phyloP scores from a whole-genome alignment of 2,888 invertebrate genomes.

The Lycocerus yunnanus region DNA sequence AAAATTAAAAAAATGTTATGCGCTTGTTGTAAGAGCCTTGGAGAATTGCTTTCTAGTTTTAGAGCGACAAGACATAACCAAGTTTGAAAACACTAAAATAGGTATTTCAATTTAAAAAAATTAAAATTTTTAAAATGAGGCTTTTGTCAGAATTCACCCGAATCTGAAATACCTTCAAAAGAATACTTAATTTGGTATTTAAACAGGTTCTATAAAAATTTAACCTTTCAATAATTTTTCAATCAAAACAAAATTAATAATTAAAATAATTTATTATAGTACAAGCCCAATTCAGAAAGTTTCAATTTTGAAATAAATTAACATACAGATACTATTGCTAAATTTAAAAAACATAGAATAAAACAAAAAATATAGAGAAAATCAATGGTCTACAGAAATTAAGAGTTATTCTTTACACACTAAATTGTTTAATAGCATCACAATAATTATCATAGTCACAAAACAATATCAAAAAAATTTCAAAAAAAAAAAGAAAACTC shows the following conservation, averaged over 20 bases:
- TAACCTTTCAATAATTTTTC: too few relatives aligned
- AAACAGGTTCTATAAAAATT: too few relatives aligned
- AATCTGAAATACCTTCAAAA: too few relatives aligned
- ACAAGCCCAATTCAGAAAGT: background rate
- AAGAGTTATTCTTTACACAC: background rate
- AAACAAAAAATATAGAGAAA: background rate
- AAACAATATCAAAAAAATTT: conserved; percentile 1
- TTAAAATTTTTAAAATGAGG: too few relatives aligned
- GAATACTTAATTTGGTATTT: too few relatives aligned
- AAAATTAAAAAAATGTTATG: too few relatives aligned
- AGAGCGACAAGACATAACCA: too few relatives aligned
- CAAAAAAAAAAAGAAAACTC: background rate
- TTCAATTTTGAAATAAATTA: background rate
- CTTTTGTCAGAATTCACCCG: too few relatives aligned
- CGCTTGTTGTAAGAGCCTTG: too few relatives aligned
- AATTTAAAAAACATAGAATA: background rate
- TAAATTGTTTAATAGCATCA: conserved; percentile 1
- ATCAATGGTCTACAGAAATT: background rate
- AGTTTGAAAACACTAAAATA: too few relatives aligned
- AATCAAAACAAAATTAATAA: background rate
- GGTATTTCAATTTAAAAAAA: too few relatives aligned
- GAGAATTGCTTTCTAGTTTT: too few relatives aligned
- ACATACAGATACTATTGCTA: background rate
- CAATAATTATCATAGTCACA: background rate
- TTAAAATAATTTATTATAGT: background rate